phyloP scores from a whole-genome alignment of 2,113 vertebrate species.

The Leptobrachium leishanense region DNA sequence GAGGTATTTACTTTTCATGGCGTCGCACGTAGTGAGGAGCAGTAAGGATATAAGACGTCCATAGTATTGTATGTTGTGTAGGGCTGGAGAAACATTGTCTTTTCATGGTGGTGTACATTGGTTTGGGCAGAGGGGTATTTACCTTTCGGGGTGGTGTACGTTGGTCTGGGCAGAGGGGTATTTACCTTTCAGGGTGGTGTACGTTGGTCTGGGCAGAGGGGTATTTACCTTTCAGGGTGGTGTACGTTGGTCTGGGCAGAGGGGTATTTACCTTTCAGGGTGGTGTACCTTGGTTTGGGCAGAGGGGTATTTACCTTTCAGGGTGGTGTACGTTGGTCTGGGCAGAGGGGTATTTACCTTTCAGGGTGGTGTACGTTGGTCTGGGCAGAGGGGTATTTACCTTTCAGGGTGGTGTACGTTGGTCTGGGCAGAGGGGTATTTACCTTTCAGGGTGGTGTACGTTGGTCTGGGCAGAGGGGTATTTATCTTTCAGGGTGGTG shows the following conservation, averaged over 20 bases:
- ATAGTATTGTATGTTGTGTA: conserved; percentile 53
- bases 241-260: conserved; percentile 58
- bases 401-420: no score
- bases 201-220: conserved; percentile 59
- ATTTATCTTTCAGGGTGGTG: no score
- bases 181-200: conserved; percentile 62
- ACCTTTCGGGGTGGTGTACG: conserved; percentile 58
- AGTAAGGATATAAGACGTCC: conserved; percentile 56
- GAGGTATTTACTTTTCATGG: conserved; percentile 59
- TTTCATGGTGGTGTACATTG: conserved; percentile 56
- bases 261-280: no score
- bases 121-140: conserved; percentile 62
- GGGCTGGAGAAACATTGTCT: conserved; percentile 51
- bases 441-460: no score
- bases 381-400: no score
- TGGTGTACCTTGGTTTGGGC: no score
- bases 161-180: conserved; percentile 61
- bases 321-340: no score
- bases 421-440: no score
- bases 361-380: no score
- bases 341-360: no score
- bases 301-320: no score
- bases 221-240: conserved; percentile 63
- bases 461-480: no score
- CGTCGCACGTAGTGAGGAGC: conserved; percentile 49